Evolutionary conservation across 2,113 vertebrate genomes (phyloP), one percentile per base, ranked within the genome.

Genomic region (Axis porcinus): DNA sequence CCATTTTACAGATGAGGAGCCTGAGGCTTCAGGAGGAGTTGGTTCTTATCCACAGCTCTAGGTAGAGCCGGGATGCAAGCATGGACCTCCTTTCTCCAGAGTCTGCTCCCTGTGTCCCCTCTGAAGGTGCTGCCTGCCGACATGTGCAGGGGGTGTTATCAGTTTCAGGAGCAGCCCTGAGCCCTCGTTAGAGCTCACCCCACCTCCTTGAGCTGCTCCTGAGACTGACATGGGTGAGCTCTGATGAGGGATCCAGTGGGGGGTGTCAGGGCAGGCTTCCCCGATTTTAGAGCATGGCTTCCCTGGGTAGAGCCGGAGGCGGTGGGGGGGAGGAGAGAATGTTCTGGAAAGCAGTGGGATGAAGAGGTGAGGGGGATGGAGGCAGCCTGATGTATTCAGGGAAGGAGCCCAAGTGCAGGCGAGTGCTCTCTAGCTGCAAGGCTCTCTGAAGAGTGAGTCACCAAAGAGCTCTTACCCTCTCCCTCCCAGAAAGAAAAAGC

Each of bases 81-180:
- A 3, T 5, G n/a, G 7, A 27, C 33, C 19, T 30, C 45, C 47
- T 74, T 33, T 89, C 40, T 89, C 67, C 21, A 12, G 47, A 3
- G 36, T 55, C 33, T 30, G 5, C 25, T 27, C 19, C 6, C 0
- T 0, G 0, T 28, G 16, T 11, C 45, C 67, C 17, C 21, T 55
- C 30, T 33, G 47, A 17, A 0, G 8, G 7, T 6, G 27, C 45
- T 33, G 15, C 4, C 54, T 33, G 17, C 54, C 14, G 40, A n/a
- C 4, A 0, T 0, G 7, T 4, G 16, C 40, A 23, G 15, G 23
- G 9, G 1, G 8, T 14, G 33, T 27, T 0, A 3, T 33, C 10
- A 15, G 1, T 58, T 30, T 64, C 67, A 50, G 43, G 7, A 8
- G 21, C 25, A 2, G 87, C 36, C 67, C n/a, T 40, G 67, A 70